Percentiles rank a stretch among this genome's conserved stretches.
Evolutionary conservation across 2,797 vertebrate genomes (phyloP).

Genomic region (Calcarius lapponicus): DNA sequence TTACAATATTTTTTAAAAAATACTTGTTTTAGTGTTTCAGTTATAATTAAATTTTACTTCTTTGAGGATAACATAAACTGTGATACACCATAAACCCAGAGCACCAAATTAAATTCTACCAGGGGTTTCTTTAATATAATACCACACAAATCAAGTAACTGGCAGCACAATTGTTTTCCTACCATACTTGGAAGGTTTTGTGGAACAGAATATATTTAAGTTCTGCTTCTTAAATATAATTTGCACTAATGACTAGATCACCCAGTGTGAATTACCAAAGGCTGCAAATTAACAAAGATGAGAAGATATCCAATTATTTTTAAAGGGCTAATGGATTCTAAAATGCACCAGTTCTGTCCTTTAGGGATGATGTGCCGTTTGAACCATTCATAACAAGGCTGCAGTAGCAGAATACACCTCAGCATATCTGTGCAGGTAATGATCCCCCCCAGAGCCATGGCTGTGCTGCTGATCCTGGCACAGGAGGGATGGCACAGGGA

Average conservation of each 20-base stretch:
- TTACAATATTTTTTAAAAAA: neutral
- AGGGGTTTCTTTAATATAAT: neutral
- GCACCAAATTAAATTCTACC: constrained; percentile 6
- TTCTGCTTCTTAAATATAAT: constrained; percentile 32
- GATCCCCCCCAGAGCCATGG: neutral
- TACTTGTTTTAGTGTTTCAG: neutral
- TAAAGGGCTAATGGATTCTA: neutral
- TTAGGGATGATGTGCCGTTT: neutral
- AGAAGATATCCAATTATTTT: neutral
- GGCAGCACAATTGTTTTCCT: neutral
- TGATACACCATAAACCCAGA: neutral
- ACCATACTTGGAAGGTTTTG: neutral
- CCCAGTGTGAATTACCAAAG: constrained; percentile 19
- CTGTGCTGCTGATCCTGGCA: neutral
- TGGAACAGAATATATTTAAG: neutral
- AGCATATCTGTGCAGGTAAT: neutral
- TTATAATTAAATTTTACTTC: neutral
- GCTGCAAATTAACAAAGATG: constrained; percentile 1
- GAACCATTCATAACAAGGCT: neutral
- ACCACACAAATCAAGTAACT: constrained; percentile 7
- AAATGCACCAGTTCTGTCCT: neutral
- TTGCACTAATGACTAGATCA: constrained; percentile 10
- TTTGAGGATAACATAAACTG: neutral
- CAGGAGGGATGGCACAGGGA: neutral
- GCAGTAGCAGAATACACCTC: neutral